Conservation (phyloP, 2,113 vertebrate species). For the Trogon surrucura region DNA sequence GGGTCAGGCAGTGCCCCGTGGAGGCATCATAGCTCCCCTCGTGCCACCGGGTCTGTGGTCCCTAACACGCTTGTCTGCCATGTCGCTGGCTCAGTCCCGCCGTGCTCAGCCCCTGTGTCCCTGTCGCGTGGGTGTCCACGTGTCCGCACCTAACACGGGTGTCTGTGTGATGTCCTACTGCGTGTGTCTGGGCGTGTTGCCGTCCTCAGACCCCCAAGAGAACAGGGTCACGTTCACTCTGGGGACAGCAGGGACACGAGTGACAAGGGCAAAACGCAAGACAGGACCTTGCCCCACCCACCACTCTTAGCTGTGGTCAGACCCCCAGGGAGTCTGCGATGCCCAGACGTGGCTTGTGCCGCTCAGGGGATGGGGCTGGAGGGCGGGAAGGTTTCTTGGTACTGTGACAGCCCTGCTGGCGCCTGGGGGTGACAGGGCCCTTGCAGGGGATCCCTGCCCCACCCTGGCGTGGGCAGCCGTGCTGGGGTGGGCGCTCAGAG, state of each 20-base stretch:
- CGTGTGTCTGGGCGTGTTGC: not conserved
- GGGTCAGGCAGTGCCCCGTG: not conserved
- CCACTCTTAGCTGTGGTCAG: fast-evolving
- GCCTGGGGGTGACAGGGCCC: not conserved
- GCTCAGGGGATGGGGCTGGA: not conserved
- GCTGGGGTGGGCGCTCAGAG: not conserved
- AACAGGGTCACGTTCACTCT: not conserved
- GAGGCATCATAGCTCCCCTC: not conserved
- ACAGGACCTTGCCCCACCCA: not conserved
- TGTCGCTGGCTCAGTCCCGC: not conserved
- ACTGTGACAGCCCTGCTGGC: not conserved
- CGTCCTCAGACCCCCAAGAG: not conserved
- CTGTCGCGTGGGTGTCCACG: fast-evolving
- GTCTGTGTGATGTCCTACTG: fast-evolving
- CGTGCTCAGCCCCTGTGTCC: not conserved
- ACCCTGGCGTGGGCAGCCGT: not conserved
- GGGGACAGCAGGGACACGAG: not conserved
- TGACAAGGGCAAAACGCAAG: not conserved
- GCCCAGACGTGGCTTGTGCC: fast-evolving
- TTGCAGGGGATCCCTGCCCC: not conserved
- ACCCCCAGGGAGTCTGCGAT: fast-evolving
- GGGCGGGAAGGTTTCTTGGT: not conserved
- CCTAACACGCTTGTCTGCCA: fast-evolving
- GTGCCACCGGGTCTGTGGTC: not conserved
- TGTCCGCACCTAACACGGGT: not conserved